Evolutionary conservation across 2,797 vertebrate genomes (phyloP), one percentile per base, ranked within the genome.

Genomic region (Schizopygopsis pylzovi): DNA sequence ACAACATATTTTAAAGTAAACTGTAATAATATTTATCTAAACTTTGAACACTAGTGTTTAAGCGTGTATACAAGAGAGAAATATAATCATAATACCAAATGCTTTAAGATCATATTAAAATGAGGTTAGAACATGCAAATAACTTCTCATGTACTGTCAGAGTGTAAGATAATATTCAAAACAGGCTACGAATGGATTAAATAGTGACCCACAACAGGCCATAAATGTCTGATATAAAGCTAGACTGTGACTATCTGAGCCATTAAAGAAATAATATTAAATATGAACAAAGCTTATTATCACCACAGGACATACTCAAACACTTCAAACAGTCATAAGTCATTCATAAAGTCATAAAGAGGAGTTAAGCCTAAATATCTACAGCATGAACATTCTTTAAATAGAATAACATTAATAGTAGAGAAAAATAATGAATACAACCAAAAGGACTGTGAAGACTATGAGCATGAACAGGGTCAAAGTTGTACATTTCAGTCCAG

Each of bases 121-220:
- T 33, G 63, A 33, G 83, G 75, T 59, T 52, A 43, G 37, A 67
- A 13, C 37, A 84, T 79, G 83, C 83, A 84, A 84, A 84, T 68
- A 68, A 68, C 33, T 41, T 52, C 20, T 47, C 3, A 12, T 9
- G 52, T 63, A n/a, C 37, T 49, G 61, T 39, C 45, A 67, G 43
- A 65, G 61, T 1, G 7, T 20, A 25, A 67, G 71, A 54, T 84
- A 67, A 54, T n/a, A 84, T 70, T 84, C 49, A 78, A 77, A 78
- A n/a, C 33, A 68, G 61, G 15, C 37, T 54, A 54, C 33, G 56
- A 68, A 47, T 37, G 33, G 1, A 56, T 25, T 54, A 56, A 71
- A 33, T 22, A 4, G 49, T 54, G 54, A 47, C 25, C 12, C 12
- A 47, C 6, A 47, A 49, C 7, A 63, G 10, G 54, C 16, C 68